phyloP scores from a whole-genome alignment of 2,888 invertebrate genomes.

The Limnephilus auricula region DNA sequence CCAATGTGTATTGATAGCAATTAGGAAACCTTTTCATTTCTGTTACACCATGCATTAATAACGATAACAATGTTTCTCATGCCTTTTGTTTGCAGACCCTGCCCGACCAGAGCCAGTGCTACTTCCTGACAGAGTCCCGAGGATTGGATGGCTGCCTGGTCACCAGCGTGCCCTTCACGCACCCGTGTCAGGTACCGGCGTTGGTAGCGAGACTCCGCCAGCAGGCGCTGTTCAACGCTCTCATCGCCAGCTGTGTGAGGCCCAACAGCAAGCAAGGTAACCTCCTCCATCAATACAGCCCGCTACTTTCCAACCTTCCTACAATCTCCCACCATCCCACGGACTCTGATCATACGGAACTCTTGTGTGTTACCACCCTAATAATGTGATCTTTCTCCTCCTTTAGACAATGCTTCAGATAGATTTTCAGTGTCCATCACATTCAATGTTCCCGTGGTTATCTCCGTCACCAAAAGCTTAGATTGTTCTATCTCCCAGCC shows the following conservation, averaged over 20 bases:
- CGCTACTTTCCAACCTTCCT: too few species aligned
- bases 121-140: conserved; percentile 91
- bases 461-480: too few species aligned
- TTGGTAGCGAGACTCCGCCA: conserved; percentile 91
- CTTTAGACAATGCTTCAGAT: too few species aligned
- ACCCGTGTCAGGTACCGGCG: conserved; percentile 94
- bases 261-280: conserved; percentile 87
- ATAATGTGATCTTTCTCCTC: too few species aligned
- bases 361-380: too few species aligned
- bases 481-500: too few species aligned
- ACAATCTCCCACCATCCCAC: too few species aligned
- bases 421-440: too few species aligned
- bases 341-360: too few species aligned
- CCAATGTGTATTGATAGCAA: too few species aligned
- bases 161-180: conserved; percentile 92
- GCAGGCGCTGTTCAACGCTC: conserved; percentile 94
- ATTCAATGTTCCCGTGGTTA: too few species aligned
- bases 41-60: background rate
- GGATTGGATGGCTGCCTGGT: conserved; percentile 87
- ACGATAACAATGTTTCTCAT: background rate
- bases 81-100: conserved; percentile 81
- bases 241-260: conserved; percentile 92
- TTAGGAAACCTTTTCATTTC: background rate
- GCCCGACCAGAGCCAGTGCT: conserved; percentile 96
- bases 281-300: background rate